Evolutionary conservation across 2,888 invertebrate species (phyloP).

Genomic region (Neoascia interrupta): DNA sequence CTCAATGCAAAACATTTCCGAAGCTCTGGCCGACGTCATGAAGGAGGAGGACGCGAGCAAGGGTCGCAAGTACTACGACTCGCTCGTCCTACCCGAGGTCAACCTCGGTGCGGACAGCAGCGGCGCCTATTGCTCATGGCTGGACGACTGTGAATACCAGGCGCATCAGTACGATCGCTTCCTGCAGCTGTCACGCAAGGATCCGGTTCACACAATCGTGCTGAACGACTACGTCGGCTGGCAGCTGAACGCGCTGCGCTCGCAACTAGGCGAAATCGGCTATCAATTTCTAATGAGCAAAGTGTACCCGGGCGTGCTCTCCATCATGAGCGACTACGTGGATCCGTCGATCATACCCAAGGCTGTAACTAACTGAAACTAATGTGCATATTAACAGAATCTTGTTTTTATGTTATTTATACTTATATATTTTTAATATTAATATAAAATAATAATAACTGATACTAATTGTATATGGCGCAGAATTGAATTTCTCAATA

Average conservation of each 20-base stretch:
- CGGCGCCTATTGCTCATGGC: constrained; percentile 72
- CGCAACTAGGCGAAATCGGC: constrained; percentile 86
- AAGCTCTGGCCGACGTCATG: constrained; percentile 90
- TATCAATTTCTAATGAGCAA: constrained; percentile 88
- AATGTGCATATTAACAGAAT: constrained; percentile 61
- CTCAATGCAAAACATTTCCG: constrained; percentile 87
- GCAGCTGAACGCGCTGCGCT: constrained; percentile 86
- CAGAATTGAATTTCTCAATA: constrained; percentile 60
- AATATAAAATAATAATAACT: constrained; percentile 50
- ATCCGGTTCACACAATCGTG: constrained; percentile 90
- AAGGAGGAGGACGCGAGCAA: constrained; percentile 86
- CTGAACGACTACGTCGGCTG: constrained; percentile 86
- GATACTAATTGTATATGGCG: constrained; percentile 53
- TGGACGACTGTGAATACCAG: constrained; percentile 81
- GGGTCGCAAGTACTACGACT: constrained; percentile 77
- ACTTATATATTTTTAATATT: constrained; percentile 68
- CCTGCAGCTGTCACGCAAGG: constrained; percentile 84
- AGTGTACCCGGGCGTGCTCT: constrained; percentile 86
- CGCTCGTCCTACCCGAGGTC: constrained; percentile 79
- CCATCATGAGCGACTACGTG: constrained; percentile 84
- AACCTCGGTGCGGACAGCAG: constrained; percentile 72
- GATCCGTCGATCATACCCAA: constrained; percentile 71
- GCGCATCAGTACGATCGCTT: constrained; percentile 87
- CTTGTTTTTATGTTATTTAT: constrained; percentile 68
- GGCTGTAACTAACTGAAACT: constrained; percentile 65